These are phyloP conservation scores for Pseudopodoces humilis DNA, from an alignment of 2,113 vertebrate genomes.

Conservation along the genomic window DNA sequence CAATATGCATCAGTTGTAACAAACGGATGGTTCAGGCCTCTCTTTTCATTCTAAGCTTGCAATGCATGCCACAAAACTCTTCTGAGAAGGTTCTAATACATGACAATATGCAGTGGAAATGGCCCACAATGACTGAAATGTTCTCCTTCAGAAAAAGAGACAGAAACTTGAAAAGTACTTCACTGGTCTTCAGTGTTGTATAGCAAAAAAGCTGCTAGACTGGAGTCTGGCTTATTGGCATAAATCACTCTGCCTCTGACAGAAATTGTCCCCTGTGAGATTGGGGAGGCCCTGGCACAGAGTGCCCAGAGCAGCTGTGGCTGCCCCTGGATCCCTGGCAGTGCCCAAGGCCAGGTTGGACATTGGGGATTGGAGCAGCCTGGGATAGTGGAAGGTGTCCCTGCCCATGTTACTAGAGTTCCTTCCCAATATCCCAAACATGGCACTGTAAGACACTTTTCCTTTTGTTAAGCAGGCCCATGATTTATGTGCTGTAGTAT, in stretches of 20 bases:
- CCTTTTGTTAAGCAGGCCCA: not conserved
- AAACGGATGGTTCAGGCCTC: not conserved
- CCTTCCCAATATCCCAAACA: not conserved
- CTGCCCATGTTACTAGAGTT: not conserved
- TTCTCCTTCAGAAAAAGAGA: not conserved
- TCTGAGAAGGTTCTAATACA: not conserved
- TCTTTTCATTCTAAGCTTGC: not conserved
- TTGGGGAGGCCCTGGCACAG: not conserved
- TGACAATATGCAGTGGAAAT: fast-evolving
- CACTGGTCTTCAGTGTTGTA: not conserved
- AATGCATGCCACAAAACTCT: not conserved
- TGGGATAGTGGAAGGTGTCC: not conserved
- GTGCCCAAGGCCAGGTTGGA: not conserved
- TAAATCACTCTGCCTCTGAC: not conserved
- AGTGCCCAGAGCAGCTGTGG: not conserved
- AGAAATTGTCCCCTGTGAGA: not conserved
- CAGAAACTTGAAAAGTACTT: not conserved
- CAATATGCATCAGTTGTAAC: not conserved
- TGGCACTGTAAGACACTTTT: not conserved
- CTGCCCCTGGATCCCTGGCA: not conserved
- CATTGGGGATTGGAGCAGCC: not conserved
- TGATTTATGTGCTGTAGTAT: not conserved
- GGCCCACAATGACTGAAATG: not conserved
- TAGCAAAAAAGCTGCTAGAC: not conserved
- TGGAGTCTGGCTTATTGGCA: not conserved